phyloP scores from a whole-genome alignment of 2,797 vertebrate genomes.

The Cyclopterus lumpus region DNA sequence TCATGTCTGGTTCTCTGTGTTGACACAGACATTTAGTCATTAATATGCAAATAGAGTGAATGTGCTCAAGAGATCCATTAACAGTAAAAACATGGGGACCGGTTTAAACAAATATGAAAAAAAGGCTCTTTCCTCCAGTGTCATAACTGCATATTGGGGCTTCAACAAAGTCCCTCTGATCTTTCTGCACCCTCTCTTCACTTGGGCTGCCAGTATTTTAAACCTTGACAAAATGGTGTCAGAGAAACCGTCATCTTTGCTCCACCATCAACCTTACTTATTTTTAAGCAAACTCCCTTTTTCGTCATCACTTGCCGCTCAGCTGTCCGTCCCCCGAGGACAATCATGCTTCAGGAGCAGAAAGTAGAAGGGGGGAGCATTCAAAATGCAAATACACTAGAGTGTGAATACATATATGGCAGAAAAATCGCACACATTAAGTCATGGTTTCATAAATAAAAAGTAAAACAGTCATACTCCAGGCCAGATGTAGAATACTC shows the following conservation, averaged over 20 bases:
- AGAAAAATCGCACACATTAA: neutral
- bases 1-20: neutral
- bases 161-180: conserved; percentile 31
- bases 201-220: conserved; percentile 26
- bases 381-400: neutral
- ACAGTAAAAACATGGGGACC: neutral
- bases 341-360: conserved; percentile 16
- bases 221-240: conserved; percentile 34
- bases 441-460: neutral
- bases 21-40: neutral
- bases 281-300: conserved; percentile 11
- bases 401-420: neutral
- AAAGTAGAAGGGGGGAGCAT: neutral
- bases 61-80: conserved; percentile 8
- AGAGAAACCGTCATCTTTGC: conserved; percentile 46
- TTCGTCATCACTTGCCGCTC: neutral
- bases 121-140: conserved; percentile 11
- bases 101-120: conserved; percentile 23
- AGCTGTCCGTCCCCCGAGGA: conserved; percentile 15
- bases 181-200: conserved; percentile 15
- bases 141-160: conserved; percentile 13
- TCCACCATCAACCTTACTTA: conserved; percentile 33
- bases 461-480: neutral
- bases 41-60: neutral
- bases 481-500: no score